Conservation (phyloP, 2,888 invertebrate genomes). For the Atethmia centrago region DNA sequence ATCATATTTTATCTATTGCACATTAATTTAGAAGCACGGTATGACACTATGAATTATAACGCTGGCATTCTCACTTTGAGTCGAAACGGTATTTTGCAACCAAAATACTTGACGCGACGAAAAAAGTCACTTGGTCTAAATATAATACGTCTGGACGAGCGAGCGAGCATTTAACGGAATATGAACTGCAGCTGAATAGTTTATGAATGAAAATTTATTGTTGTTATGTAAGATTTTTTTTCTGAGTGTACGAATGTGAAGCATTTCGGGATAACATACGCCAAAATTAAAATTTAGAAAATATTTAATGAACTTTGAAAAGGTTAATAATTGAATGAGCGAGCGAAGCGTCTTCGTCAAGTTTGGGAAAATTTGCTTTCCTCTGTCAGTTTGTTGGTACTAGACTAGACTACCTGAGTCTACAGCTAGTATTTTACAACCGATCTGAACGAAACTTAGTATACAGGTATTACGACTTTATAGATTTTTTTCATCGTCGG, state of each 20-base stretch:
- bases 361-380: too few relatives aligned
- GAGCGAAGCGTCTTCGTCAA: too few relatives aligned
- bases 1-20: constrained; percentile 53
- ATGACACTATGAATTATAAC: constrained; percentile 63
- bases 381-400: too few relatives aligned
- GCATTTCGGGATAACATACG: neutral
- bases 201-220: constrained; percentile 78
- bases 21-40: constrained; percentile 59
- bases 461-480: too few relatives aligned
- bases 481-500: too few relatives aligned
- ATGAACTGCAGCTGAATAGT: constrained; percentile 74
- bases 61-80: constrained; percentile 67
- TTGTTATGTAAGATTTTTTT: constrained; percentile 68
- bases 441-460: too few relatives aligned
- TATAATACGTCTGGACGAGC: constrained; percentile 79
- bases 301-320: neutral
- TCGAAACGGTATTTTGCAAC: constrained; percentile 81
- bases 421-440: too few relatives aligned
- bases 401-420: too few relatives aligned
- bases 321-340: neutral
- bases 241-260: constrained; percentile 31
- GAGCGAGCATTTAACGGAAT: constrained; percentile 70
- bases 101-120: constrained; percentile 80
- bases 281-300: neutral
- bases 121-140: constrained; percentile 80